phyloP scores from a whole-genome alignment of 2,797 vertebrate species.

The Sebastes cheni region DNA sequence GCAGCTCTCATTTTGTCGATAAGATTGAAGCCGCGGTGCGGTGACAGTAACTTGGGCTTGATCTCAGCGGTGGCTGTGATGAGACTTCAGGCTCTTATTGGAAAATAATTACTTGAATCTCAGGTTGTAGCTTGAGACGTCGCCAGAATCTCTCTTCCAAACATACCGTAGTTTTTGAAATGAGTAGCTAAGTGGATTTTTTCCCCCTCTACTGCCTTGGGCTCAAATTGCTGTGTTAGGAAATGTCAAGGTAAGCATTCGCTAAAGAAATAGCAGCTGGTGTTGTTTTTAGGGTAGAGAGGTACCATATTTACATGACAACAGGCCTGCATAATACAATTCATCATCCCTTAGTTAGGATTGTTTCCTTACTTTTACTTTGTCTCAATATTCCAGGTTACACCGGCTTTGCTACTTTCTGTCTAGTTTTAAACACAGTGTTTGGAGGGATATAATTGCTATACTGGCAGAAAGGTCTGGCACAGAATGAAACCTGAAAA shows the following conservation, averaged over 20 bases:
- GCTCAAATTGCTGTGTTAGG: constrained; percentile 63
- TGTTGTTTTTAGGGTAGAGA: constrained; percentile 60
- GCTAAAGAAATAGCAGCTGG: constrained; percentile 65
- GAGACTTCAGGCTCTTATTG: constrained; percentile 56
- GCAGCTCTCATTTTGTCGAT: constrained; percentile 58
- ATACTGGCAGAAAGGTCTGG: constrained; percentile 6
- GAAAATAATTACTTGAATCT: constrained; percentile 64
- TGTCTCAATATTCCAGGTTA: constrained; percentile 1
- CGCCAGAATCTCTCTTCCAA: constrained; percentile 48
- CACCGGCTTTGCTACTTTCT: background rate
- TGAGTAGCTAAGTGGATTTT: constrained; percentile 38
- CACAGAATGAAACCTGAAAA: constrained; percentile 44
- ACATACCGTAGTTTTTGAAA: constrained; percentile 58
- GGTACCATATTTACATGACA: constrained; percentile 45
- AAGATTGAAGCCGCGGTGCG: constrained; percentile 40
- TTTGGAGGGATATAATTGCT: constrained; percentile 10
- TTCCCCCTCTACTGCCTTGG: constrained; percentile 29
- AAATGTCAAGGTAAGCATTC: constrained; percentile 73
- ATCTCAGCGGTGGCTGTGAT: constrained; percentile 46
- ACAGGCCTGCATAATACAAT: constrained; percentile 1
- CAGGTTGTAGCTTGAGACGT: constrained; percentile 44
- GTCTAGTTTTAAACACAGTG: constrained; percentile 8
- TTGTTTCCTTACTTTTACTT: background rate
- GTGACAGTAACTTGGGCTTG: constrained; percentile 42
- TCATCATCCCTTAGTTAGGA: constrained; percentile 20